These are phyloP conservation scores for Meloidogyne chitwoodi DNA, from an alignment of 1,140 invertebrate species.

Conservation along the genomic window DNA sequence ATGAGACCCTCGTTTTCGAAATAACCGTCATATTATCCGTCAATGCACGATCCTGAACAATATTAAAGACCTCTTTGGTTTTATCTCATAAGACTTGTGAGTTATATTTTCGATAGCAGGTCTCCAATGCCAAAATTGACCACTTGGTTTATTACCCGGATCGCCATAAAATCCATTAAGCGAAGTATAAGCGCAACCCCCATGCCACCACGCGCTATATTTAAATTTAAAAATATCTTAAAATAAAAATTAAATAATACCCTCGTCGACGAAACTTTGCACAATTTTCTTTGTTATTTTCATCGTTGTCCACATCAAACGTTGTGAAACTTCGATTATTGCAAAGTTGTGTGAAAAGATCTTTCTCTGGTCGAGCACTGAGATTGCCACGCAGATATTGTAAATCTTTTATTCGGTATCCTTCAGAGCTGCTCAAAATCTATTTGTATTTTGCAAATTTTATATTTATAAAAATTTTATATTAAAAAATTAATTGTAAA, in stretches of 20 bases:
- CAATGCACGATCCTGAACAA: background rate
- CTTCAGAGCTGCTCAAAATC: background rate
- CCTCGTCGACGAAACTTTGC: slow-evolving; percentile 7
- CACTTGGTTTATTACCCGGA: background rate
- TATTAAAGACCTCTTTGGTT: background rate
- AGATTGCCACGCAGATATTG: slow-evolving; percentile 14
- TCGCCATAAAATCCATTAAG: slow-evolving; percentile 9
- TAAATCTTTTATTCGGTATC: slow-evolving; percentile 5
- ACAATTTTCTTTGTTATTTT: background rate
- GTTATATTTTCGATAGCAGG: background rate
- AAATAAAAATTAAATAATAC: slow-evolving; percentile 4
- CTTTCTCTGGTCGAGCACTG: background rate
- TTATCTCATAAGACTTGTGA: background rate
- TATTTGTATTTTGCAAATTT: background rate
- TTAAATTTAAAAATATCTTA: background rate
- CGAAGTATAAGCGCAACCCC: background rate
- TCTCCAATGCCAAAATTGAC: background rate
- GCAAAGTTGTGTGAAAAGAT: background rate
- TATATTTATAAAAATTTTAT: too few species aligned
- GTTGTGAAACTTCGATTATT: slow-evolving; percentile 5
- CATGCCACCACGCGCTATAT: slow-evolving; percentile 14
- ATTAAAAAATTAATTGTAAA: background rate
- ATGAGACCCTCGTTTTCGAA: background rate
- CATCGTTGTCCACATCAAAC: slow-evolving; percentile 8
- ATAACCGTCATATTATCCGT: background rate